Evolutionary conservation across 2,113 vertebrate genomes (phyloP), one percentile per base, ranked within the genome.

Genomic region (Datnioides undecimradiatus): DNA sequence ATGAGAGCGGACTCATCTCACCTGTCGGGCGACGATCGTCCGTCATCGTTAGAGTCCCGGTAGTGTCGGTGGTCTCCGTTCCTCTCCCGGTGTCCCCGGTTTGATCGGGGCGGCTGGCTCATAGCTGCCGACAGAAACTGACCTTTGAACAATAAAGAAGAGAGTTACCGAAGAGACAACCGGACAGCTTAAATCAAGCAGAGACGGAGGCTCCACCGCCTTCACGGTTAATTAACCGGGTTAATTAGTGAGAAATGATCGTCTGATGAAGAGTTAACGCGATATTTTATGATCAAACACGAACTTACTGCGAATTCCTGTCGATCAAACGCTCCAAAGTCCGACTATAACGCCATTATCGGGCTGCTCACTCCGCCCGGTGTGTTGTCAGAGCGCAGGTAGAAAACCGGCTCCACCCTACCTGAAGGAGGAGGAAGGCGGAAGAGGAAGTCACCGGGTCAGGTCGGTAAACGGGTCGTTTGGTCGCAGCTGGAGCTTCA

Each of bases 61-160:
- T 72, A 23, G 0, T 69, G 55, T 23, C 83, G 79, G 33, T 65
- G 48, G 19, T 79, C 85, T n/a, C 89, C 88, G 48, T 92, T 90
- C n/a, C 87, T 84, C 2, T 94, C 93, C 73, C 93, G 89, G 72
- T 89, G 74, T 0, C 71, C 86, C 73, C 91, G 89, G 52, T 92
- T 77, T 9, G 87, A 73, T 23, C 92, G 91, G 29, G 91, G 66
- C 43, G 87, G 69, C 3, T 90, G 90, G 74, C 91, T 95, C 95
- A 95, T 95, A 27, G 29, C 91, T 91, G 79, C 19, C 7, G 51
- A 38, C 38, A 67, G 13, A 70, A 33, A 68, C 41, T 14, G 2
- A 84, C 73, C 36, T 79, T 64, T 80, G 48, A 66, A 65, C 63
- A 1, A 6, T 25, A 45, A 4, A 31, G 16, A 72, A 63, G 34